Evolutionary conservation across 2,797 vertebrate species (phyloP).

Genomic region (Phataginus tetradactyla): DNA sequence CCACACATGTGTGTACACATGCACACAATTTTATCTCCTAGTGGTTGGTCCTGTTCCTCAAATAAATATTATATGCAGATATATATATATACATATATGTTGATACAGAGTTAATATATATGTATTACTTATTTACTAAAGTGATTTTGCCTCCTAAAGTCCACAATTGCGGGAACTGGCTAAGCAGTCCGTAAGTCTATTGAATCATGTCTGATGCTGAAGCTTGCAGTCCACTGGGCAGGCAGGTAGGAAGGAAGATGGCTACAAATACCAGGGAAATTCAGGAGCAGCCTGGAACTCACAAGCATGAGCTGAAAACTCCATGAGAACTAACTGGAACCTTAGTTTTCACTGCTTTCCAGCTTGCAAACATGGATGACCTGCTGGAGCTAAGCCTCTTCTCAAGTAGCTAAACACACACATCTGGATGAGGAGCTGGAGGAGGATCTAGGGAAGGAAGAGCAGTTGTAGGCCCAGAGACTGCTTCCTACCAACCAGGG

Average conservation of each 20-base stretch:
- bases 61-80: neutral
- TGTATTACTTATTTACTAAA: neutral
- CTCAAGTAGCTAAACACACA: neutral
- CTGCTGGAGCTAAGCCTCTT: neutral
- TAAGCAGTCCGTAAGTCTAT: neutral
- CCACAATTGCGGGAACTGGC: neutral
- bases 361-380: neutral
- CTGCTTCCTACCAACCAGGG: neutral
- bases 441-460: accelerated
- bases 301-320: neutral
- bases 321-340: neutral
- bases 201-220: neutral
- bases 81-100: neutral
- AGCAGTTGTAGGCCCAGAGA: accelerated
- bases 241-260: neutral
- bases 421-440: neutral
- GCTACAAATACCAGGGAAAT: neutral
- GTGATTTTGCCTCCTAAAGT: neutral
- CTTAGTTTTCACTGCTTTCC: neutral
- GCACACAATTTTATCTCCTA: neutral
- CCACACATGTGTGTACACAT: neutral
- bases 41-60: neutral
- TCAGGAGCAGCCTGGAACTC: neutral
- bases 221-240: neutral
- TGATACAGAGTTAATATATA: neutral